phyloP scores from a whole-genome alignment of 2,888 invertebrate species.

The Cryptocheilus praepositus region DNA sequence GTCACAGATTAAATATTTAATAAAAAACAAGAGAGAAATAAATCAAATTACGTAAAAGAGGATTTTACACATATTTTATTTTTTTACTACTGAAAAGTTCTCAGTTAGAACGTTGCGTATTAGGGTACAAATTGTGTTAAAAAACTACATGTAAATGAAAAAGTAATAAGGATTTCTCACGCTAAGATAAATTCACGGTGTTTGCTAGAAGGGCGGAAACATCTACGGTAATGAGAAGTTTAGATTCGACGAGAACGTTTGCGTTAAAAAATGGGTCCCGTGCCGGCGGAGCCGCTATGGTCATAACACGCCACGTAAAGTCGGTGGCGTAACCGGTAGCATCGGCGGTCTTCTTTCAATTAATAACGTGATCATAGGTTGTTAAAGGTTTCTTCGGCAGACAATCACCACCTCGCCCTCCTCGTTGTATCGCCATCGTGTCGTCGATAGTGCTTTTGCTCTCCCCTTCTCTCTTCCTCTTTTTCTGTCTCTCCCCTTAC shows the following conservation, averaged over 20 bases:
- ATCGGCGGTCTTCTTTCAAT: slow-evolving; percentile 71
- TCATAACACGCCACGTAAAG: slow-evolving; percentile 56
- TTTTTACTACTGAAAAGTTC: no score
- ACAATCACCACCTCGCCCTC: slow-evolving; percentile 45
- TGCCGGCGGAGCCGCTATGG: slow-evolving; percentile 44
- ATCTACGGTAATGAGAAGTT: slow-evolving; percentile 1
- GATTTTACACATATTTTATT: no score
- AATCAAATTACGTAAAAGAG: no score
- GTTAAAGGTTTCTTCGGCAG: slow-evolving; percentile 61
- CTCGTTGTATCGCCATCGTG: slow-evolving; percentile 16
- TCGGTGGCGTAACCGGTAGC: slow-evolving; percentile 68
- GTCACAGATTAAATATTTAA: no score
- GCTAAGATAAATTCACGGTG: background rate
- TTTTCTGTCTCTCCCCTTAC: slow-evolving; percentile 16
- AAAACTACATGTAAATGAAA: no score
- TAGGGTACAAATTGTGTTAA: no score
- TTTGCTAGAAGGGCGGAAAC: background rate
- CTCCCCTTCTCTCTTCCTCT: slow-evolving; percentile 23
- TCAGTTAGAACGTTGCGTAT: no score
- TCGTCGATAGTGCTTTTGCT: slow-evolving; percentile 7
- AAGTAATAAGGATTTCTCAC: background rate
- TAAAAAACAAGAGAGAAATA: no score
- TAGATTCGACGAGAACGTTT: slow-evolving; percentile 51
- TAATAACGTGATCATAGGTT: slow-evolving; percentile 73
- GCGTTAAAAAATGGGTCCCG: slow-evolving; percentile 53